Evolutionary conservation across 2,113 vertebrate species (phyloP), one percentile per base, ranked within the genome.

Genomic region (Lepidothrix coronata): DNA sequence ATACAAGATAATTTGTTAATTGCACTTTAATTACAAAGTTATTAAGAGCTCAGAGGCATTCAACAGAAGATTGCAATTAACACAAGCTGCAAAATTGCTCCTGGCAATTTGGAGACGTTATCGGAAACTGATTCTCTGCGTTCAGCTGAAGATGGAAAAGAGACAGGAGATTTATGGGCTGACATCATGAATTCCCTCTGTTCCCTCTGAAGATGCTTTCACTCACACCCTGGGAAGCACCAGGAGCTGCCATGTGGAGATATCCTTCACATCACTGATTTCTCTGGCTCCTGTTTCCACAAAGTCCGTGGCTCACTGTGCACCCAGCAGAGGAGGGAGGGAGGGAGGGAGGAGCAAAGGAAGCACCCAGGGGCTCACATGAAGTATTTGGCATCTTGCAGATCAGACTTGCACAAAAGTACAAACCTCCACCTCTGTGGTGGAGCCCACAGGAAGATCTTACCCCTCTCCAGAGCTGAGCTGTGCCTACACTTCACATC

Each of bases 21-120:
- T 97, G 97, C 89, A 86, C 96, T 97, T 97, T 97, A 98, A 98
- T 98, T 97, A 97, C 96, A 82, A 96, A 96, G 95, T 98, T 97
- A 98, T 97, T 98, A 97, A 95, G 94, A 81, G 88, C 96, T 96
- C 93, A 52, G 93, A 98, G 96, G 96, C 96, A 35, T 96, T 96
- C 80, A 80, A 52, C 79, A 92, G 95, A 95, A 95, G 88, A 97
- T 71, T 91, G 95, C 94, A 97, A 97, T 97, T 97, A 97, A 94
- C 96, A 92, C 89, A 76, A 68, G 61, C 92, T 93, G 92, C 83
- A 96, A 68, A 96, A 96, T 93, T 89, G 97, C 96, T 97, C 75
- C 84, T 66, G 68, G 97, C 95, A 89, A 95, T 96, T 96, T 90
- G 91, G 89, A 97, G 95, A 91, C 93, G 95, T 89, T 95, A 96